A percentile compares a stretch with the other conserved stretches of the same genome.
These are phyloP conservation scores for Trichogramma dendrolimi DNA, from an alignment of 2,888 invertebrate species.

Conservation along the genomic window DNA sequence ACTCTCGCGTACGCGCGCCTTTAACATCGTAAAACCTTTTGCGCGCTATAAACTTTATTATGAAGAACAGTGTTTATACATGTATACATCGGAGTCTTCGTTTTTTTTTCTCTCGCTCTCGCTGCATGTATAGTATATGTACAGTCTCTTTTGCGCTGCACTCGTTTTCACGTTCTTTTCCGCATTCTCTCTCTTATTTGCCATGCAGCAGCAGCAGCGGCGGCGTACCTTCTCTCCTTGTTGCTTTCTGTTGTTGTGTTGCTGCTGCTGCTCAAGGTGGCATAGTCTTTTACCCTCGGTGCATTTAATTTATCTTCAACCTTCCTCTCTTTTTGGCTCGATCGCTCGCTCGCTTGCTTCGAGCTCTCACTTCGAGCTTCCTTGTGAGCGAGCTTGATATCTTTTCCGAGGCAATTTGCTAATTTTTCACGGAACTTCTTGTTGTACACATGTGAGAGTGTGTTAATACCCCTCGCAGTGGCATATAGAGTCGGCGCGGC, in stretches of 20 bases:
- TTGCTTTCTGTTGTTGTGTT: conserved; percentile 5
- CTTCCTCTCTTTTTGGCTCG: not conserved
- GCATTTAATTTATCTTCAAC: not conserved
- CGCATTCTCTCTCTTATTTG: not conserved
- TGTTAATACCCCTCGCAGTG: too few relatives aligned
- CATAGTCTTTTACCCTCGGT: conserved; percentile 15
- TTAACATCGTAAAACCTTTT: not conserved
- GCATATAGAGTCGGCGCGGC: too few relatives aligned
- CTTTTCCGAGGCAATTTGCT: conserved; percentile 13
- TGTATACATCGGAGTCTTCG: not conserved
- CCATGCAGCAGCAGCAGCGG: not conserved
- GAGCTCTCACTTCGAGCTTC: not conserved
- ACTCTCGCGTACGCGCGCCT: too few relatives aligned
- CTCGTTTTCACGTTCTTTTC: not conserved
- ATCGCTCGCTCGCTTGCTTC: not conserved
- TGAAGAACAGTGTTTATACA: too few relatives aligned
- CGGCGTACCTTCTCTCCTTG: not conserved
- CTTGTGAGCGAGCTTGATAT: too few relatives aligned
- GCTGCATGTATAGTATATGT: too few relatives aligned
- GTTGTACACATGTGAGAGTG: too few relatives aligned
- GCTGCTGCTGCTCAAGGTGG: conserved; percentile 27
- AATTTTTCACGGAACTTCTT: conserved; percentile 14
- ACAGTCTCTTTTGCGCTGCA: conserved; percentile 21
- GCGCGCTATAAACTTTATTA: not conserved
- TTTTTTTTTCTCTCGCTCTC: conserved; percentile 9